These are phyloP conservation scores for Lacanobia oleracea DNA, from an alignment of 2,888 invertebrate species.

Conservation along the genomic window DNA sequence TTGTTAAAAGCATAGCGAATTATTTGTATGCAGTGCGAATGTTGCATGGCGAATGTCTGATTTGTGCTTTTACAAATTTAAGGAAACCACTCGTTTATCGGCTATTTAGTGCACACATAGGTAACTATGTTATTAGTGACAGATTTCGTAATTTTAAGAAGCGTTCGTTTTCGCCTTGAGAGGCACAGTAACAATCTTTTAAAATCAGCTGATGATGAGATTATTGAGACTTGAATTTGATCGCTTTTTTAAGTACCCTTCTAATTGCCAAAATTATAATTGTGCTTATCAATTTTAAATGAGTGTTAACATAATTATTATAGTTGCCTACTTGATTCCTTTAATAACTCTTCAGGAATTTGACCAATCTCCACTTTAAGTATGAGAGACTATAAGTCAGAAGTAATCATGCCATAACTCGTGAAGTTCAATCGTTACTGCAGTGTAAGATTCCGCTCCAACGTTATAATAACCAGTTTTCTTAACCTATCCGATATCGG, in stretches of 20 bases:
- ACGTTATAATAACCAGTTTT: conserved; percentile 39
- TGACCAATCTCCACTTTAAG: neutral
- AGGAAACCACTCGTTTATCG: neutral
- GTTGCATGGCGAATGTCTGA: conserved; percentile 48
- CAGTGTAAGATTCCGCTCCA: conserved; percentile 40
- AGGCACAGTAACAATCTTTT: too few species aligned
- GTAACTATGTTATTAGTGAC: neutral
- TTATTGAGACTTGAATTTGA: too few species aligned
- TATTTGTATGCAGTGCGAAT: conserved; percentile 50
- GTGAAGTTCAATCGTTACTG: conserved; percentile 20
- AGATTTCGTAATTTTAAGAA: too few species aligned
- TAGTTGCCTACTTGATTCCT: neutral
- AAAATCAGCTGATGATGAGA: too few species aligned
- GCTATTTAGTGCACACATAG: neutral
- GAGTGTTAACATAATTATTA: neutral
- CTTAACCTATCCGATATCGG: conserved; percentile 21
- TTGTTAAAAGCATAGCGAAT: conserved; percentile 52
- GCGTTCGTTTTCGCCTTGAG: too few species aligned
- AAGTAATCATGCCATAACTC: conserved; percentile 22
- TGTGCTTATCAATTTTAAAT: too few species aligned
- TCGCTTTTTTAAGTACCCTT: too few species aligned
- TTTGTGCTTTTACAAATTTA: neutral
- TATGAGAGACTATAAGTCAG: neutral
- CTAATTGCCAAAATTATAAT: too few species aligned
- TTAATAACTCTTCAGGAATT: neutral